phyloP scores from a whole-genome alignment of 2,113 vertebrate genomes.

The Oxyura jamaicensis region DNA sequence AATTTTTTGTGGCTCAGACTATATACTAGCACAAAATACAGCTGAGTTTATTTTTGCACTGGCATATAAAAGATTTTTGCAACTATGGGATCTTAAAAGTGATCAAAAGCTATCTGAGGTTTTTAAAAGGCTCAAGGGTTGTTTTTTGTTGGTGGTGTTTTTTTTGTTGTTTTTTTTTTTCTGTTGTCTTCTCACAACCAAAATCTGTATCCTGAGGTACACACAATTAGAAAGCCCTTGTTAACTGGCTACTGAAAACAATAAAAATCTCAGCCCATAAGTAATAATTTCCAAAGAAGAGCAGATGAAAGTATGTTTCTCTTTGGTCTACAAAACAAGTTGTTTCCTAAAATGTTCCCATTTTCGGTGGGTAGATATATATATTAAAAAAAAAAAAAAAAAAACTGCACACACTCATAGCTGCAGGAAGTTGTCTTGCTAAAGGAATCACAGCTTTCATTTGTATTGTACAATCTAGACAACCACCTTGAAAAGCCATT shows the following conservation, averaged over 20 bases:
- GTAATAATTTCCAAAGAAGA: neutral
- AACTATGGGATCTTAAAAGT: neutral
- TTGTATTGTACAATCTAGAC: neutral
- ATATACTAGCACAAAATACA: slow-evolving; percentile 66
- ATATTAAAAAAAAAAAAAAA: neutral
- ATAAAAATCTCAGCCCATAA: neutral
- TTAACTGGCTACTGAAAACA: slow-evolving; percentile 43
- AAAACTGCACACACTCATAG: neutral
- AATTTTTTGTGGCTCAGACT: slow-evolving; percentile 74
- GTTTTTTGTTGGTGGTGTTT: neutral
- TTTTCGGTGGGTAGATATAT: neutral
- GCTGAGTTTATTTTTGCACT: slow-evolving; percentile 45
- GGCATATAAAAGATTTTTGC: slow-evolving; percentile 49
- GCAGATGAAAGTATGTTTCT: neutral
- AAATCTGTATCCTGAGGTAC: neutral
- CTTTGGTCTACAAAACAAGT: neutral
- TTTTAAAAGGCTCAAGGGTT: neutral
- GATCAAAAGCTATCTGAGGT: slow-evolving; percentile 21
- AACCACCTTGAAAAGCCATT: neutral
- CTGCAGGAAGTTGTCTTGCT: neutral
- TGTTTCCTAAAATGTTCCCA: neutral
- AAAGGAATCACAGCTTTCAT: neutral
- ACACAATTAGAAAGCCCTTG: neutral
- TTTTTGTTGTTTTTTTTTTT: neutral
- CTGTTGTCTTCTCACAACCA: slow-evolving; percentile 6